These are phyloP conservation scores for Drosophila mimica DNA, from an alignment of 2,888 invertebrate species.

Conservation along the genomic window DNA sequence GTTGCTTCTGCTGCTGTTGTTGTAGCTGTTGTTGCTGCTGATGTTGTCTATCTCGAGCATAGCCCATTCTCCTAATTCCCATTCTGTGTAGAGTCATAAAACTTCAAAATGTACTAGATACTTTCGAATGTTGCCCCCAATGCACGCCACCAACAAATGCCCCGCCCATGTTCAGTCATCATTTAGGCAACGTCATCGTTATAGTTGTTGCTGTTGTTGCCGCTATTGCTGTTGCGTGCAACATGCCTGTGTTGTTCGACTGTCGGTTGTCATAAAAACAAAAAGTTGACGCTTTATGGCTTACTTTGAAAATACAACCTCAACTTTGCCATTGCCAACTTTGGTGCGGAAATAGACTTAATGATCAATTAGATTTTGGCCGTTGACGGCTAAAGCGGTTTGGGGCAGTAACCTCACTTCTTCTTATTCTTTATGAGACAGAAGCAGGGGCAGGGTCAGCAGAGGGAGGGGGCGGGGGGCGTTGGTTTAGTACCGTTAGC, in stretches of 20 bases:
- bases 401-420: conserved; percentile 18
- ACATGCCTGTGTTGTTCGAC: conserved; percentile 56
- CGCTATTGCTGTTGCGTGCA: conserved; percentile 60
- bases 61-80: conserved; percentile 21
- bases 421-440: neutral
- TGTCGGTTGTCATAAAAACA: conserved; percentile 64
- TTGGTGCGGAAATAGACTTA: conserved; percentile 75
- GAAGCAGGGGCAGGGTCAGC: neutral
- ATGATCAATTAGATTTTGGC: conserved; percentile 76
- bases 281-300: conserved; percentile 71
- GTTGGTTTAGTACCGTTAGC: conserved; percentile 54
- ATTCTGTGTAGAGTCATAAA: conserved; percentile 56
- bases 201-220: conserved; percentile 16
- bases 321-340: conserved; percentile 50
- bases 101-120: conserved; percentile 55
- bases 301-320: conserved; percentile 60
- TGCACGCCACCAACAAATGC: conserved; percentile 27
- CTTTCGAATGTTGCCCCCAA: conserved; percentile 17
- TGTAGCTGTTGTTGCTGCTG: conserved; percentile 2
- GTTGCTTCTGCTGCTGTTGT: conserved; percentile 25
- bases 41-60: neutral
- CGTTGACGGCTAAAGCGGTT: conserved; percentile 23
- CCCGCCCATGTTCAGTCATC: conserved; percentile 25
- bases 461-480: neutral
- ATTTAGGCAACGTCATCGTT: conserved; percentile 37